These are phyloP conservation scores for Sibirionetta formosa DNA, from an alignment of 2,797 vertebrate species.

Conservation along the genomic window DNA sequence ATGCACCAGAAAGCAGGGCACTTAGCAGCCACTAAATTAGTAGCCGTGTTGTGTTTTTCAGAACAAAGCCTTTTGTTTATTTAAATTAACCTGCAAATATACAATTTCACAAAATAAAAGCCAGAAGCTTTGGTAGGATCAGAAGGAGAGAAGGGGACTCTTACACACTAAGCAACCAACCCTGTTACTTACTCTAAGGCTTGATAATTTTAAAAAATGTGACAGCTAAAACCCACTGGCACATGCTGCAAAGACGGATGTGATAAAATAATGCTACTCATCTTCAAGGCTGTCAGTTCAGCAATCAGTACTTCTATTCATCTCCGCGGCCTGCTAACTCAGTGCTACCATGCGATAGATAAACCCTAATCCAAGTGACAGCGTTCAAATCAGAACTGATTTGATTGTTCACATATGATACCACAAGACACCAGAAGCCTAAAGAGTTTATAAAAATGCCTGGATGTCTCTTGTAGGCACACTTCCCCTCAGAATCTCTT, in stretches of 20 bases:
- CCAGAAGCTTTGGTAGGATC: not conserved
- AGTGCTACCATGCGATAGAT: conserved; percentile 77
- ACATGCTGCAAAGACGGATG: conserved; percentile 75
- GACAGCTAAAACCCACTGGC: conserved; percentile 75
- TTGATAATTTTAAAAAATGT: conserved; percentile 75
- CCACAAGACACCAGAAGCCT: conserved; percentile 74
- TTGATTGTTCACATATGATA: conserved; percentile 82
- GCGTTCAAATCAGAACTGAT: conserved; percentile 82
- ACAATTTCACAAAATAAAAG: conserved; percentile 61
- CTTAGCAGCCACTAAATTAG: conserved; percentile 17
- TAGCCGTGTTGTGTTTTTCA: not conserved
- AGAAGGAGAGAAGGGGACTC: not conserved
- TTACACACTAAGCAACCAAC: conserved; percentile 34
- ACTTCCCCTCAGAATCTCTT: conserved; percentile 68
- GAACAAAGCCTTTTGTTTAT: conserved; percentile 17
- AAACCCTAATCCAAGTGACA: conserved; percentile 79
- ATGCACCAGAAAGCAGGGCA: not conserved
- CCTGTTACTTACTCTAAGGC: conserved; percentile 46
- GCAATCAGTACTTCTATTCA: conserved; percentile 79
- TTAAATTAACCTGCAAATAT: conserved; percentile 41
- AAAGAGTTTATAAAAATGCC: conserved; percentile 79
- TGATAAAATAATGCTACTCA: conserved; percentile 80
- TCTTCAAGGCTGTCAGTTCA: conserved; percentile 80
- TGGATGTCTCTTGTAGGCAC: conserved; percentile 73
- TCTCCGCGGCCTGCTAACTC: conserved; percentile 79